phyloP scores from a whole-genome alignment of 2,888 invertebrate species.

The Norana najaformis region DNA sequence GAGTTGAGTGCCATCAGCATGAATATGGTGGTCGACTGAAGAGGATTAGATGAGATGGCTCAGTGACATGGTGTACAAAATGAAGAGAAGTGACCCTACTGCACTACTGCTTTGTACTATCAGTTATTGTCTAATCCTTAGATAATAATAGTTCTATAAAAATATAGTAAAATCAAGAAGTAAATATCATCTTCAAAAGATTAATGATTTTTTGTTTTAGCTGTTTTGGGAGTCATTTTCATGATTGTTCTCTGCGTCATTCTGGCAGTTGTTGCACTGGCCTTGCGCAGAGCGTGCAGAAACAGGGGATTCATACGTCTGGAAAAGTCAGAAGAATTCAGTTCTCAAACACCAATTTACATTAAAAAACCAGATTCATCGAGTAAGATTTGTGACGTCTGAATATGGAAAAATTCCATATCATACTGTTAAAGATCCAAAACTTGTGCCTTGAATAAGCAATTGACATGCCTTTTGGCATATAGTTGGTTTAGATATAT shows the following conservation, averaged over 20 bases:
- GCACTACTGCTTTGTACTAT: not conserved
- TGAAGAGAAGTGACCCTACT: no score
- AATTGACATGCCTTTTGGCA: not conserved
- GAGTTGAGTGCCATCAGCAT: no score
- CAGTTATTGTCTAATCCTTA: not conserved
- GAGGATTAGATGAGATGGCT: no score
- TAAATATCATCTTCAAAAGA: not conserved
- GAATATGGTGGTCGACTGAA: no score
- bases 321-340: not conserved
- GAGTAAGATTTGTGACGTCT: not conserved
- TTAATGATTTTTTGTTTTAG: not conserved
- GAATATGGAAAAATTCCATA: not conserved
- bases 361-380: not conserved
- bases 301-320: not conserved
- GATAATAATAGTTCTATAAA: not conserved
- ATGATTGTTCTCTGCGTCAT: not conserved
- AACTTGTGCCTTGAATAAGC: slow-evolving; percentile 5
- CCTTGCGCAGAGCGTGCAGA: not conserved
- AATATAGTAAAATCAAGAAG: not conserved
- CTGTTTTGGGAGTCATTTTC: not conserved
- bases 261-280: not conserved
- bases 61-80: no score
- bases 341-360: slow-evolving; percentile 15
- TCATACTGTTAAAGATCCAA: not conserved
- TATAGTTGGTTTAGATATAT: not conserved